Evolutionary conservation across 2,888 invertebrate species (phyloP).

Genomic region (Drosophila eohydei): DNA sequence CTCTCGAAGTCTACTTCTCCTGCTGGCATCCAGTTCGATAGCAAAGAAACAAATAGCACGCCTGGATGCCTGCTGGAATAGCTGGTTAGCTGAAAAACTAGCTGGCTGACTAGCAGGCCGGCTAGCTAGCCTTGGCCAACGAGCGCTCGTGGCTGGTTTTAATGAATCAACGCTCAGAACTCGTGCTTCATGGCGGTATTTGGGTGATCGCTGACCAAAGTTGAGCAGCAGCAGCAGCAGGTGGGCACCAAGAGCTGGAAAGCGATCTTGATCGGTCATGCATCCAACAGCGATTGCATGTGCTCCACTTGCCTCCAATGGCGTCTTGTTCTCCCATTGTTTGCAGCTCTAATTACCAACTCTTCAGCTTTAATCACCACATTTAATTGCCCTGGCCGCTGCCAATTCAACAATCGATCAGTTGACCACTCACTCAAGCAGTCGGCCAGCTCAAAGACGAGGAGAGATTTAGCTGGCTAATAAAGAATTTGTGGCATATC

Average conservation of each 20-base stretch:
- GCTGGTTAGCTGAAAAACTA: slow-evolving; percentile 31
- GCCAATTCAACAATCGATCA: slow-evolving; percentile 22
- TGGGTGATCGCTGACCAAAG: slow-evolving; percentile 51
- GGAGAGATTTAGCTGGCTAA: slow-evolving; percentile 13
- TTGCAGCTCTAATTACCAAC: slow-evolving; percentile 46
- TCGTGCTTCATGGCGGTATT: slow-evolving; percentile 59
- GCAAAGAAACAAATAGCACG: slow-evolving; percentile 51
- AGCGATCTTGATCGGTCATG: slow-evolving; percentile 33
- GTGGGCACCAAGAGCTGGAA: slow-evolving; percentile 38
- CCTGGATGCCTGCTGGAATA: slow-evolving; percentile 40
- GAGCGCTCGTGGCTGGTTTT: slow-evolving; percentile 7
- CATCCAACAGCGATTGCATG: slow-evolving; percentile 24
- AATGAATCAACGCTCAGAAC: slow-evolving; percentile 45
- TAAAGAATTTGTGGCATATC: slow-evolving; percentile 3
- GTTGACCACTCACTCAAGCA: slow-evolving; percentile 32
- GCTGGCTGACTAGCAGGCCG: slow-evolving; percentile 19
- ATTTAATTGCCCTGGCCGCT: slow-evolving; percentile 49
- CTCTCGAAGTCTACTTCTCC: not conserved
- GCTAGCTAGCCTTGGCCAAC: slow-evolving; percentile 58
- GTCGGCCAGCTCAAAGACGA: slow-evolving; percentile 3
- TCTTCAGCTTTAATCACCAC: slow-evolving; percentile 62
- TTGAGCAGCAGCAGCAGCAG: slow-evolving; percentile 24
- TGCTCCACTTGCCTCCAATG: slow-evolving; percentile 28
- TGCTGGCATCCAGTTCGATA: slow-evolving; percentile 41
- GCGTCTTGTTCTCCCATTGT: slow-evolving; percentile 31